Conservation (phyloP, 2,113 vertebrate species). For the Amazona guildingii region DNA sequence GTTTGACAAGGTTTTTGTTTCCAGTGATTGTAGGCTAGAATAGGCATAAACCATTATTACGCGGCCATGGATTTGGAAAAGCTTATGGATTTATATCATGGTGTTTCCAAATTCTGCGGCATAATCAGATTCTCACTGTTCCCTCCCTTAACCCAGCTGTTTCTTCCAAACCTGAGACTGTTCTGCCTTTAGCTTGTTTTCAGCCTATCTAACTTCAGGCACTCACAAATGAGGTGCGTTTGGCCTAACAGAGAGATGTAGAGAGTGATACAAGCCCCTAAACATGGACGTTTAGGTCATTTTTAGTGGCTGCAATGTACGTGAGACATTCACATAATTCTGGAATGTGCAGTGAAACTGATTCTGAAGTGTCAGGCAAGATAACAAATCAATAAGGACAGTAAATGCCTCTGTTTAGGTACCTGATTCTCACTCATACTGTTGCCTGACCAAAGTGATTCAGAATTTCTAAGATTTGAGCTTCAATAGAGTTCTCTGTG, state of each 20-base stretch:
- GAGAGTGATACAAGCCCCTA: neutral
- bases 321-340: neutral
- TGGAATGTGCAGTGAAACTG: accelerated
- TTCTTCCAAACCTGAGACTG: neutral
- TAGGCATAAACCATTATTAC: neutral
- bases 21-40: neutral
- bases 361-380: neutral
- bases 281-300: accelerated
- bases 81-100: accelerated
- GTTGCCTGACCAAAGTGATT: neutral
- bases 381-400: neutral
- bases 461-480: neutral
- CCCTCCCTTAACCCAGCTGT: accelerated
- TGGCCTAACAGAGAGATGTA: neutral
- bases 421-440: neutral
- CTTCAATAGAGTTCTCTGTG: neutral
- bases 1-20: neutral
- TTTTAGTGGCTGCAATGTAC: neutral
- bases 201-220: neutral
- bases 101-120: neutral
- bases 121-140: neutral
- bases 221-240: neutral
- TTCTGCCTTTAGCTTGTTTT: neutral
- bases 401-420: neutral
- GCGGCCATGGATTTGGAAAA: neutral